Conservation (phyloP, 2,888 invertebrate genomes). For the Hydropsyche betteni region DNA sequence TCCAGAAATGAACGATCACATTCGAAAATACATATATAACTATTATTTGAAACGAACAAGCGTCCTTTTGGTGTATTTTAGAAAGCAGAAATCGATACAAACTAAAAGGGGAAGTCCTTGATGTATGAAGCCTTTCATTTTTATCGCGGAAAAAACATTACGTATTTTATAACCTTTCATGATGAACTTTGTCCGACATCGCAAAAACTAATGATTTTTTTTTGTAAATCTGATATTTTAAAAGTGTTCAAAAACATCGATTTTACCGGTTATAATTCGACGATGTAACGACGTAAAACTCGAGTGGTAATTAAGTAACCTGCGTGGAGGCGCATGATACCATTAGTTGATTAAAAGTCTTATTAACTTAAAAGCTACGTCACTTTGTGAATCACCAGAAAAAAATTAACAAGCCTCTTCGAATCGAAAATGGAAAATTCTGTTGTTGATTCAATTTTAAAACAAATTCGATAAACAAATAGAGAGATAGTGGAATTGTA, state of each 20-base stretch:
- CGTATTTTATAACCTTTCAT: not conserved
- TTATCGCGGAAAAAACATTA: not conserved
- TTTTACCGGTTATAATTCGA: not conserved
- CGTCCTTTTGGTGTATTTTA: not conserved
- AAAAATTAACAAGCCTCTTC: constrained; percentile 7
- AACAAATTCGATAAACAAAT: too few relatives aligned
- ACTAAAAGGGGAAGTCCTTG: constrained; percentile 13
- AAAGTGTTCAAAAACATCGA: not conserved
- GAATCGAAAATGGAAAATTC: too few relatives aligned
- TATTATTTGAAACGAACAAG: too few relatives aligned
- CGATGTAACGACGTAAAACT: not conserved
- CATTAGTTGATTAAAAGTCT: constrained; percentile 27
- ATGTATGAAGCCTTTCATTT: constrained; percentile 21
- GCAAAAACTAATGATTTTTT: too few relatives aligned
- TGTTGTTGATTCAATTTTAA: too few relatives aligned
- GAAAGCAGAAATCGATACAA: constrained; percentile 1
- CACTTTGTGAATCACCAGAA: constrained; percentile 1
- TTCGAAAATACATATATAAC: not conserved
- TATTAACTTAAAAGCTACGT: constrained; percentile 14
- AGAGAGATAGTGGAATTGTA: too few relatives aligned
- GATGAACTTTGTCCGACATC: not conserved
- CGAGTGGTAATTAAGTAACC: constrained; percentile 15
- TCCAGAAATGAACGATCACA: not conserved
- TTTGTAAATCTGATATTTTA: too few relatives aligned
- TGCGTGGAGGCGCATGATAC: constrained; percentile 19